Conservation (phyloP, 2,888 invertebrate genomes). For the Xanthia icteritia region DNA sequence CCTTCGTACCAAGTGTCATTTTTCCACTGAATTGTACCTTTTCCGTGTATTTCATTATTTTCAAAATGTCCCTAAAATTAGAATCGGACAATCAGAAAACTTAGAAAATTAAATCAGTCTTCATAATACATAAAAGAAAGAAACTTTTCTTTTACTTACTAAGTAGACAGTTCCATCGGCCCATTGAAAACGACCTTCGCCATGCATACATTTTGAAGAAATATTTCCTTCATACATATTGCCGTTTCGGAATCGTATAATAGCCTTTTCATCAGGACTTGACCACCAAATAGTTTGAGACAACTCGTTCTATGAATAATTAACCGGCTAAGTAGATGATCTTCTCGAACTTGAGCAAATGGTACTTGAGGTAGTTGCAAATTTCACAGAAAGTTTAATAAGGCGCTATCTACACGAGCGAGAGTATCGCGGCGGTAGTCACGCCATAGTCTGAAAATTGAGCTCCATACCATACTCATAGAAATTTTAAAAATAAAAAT, state of each 20-base stretch:
- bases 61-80: slow-evolving; percentile 89
- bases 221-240: slow-evolving; percentile 90
- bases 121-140: background rate
- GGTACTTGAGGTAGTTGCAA: no score
- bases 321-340: background rate
- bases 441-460: no score
- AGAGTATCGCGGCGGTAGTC: no score
- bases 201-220: slow-evolving; percentile 90
- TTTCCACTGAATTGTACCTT: slow-evolving; percentile 89
- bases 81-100: background rate
- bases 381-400: no score
- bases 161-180: slow-evolving; percentile 90
- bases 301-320: slow-evolving; percentile 67
- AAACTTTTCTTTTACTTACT: slow-evolving; percentile 74
- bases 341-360: background rate
- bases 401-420: no score
- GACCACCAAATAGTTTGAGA: slow-evolving; percentile 78
- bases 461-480: no score
- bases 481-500: no score
- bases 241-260: slow-evolving; percentile 89
- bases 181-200: slow-evolving; percentile 91
- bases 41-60: slow-evolving; percentile 89
- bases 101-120: background rate
- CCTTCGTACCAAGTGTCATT: slow-evolving; percentile 91
- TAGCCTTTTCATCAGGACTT: slow-evolving; percentile 84